phyloP scores from a whole-genome alignment of 2,888 invertebrate species.

The Augochlorella aurata region DNA sequence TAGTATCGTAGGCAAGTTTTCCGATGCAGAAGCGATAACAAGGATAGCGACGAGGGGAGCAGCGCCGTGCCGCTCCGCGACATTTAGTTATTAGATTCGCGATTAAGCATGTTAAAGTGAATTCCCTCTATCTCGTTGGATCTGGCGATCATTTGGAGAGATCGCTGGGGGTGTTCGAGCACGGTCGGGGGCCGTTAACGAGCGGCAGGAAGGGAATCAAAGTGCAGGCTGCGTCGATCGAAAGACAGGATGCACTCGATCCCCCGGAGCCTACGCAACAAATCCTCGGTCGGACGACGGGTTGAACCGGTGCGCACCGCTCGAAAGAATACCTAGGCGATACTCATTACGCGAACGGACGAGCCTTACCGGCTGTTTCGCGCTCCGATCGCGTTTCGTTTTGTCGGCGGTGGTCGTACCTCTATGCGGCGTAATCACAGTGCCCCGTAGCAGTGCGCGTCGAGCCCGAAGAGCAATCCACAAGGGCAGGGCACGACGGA shows the following conservation, averaged over 20 bases:
- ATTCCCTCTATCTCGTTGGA: conserved; percentile 1
- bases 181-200: conserved; percentile 2
- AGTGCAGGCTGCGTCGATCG: conserved; percentile 44
- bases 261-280: conserved; percentile 44
- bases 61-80: background rate
- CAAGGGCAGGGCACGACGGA: conserved; percentile 58
- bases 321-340: conserved; percentile 56
- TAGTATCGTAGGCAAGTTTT: no score
- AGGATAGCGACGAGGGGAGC: background rate
- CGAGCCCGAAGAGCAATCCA: conserved; percentile 64
- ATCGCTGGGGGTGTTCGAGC: background rate
- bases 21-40: background rate
- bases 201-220: conserved; percentile 40
- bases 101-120: conserved; percentile 1
- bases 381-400: conserved; percentile 73
- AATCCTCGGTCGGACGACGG: conserved; percentile 37
- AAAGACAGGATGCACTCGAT: conserved; percentile 36
- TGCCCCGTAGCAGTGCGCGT: conserved; percentile 77
- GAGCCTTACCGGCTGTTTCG: conserved; percentile 60
- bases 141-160: conserved; percentile 13
- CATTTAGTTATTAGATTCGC: background rate
- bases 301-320: background rate
- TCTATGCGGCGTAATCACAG: conserved; percentile 79
- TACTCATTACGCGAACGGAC: conserved; percentile 65
- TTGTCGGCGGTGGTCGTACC: conserved; percentile 77